These are phyloP conservation scores for Archilochus colubris DNA, from an alignment of 2,113 vertebrate species.

Conservation along the genomic window DNA sequence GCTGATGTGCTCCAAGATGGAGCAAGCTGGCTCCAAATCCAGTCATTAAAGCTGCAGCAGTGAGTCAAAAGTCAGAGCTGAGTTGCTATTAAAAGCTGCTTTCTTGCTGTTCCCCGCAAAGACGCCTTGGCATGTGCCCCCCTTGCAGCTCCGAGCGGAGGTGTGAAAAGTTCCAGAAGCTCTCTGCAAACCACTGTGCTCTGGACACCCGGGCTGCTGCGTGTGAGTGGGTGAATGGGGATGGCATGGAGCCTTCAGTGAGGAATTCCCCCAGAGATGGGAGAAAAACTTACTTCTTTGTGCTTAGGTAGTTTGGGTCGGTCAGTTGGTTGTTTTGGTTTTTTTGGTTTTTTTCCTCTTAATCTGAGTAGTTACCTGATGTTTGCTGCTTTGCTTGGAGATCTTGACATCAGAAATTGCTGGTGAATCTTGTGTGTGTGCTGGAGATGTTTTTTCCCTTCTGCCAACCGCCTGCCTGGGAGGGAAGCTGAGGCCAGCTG, in stretches of 20 bases:
- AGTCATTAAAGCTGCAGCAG: neutral
- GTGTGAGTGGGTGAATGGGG: neutral
- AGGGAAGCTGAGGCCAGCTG: neutral
- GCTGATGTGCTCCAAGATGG: neutral
- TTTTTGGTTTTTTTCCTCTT: neutral
- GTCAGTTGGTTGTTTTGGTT: too few species aligned
- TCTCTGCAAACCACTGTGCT: rapidly evolving
- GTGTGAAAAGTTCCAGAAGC: slow-evolving; percentile 8
- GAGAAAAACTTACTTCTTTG: neutral
- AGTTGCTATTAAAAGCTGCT: slow-evolving; percentile 52
- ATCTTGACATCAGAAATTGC: neutral
- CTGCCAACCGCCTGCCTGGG: neutral
- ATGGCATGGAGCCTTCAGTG: rapidly evolving
- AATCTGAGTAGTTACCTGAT: neutral
- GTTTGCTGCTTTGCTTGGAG: neutral
- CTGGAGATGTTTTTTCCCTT: neutral
- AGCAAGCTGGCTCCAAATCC: rapidly evolving
- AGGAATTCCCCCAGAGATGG: neutral
- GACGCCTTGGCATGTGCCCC: neutral
- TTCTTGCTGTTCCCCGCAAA: slow-evolving; percentile 24
- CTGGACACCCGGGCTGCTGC: neutral
- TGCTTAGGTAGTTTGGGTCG: rapidly evolving
- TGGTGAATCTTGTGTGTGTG: neutral
- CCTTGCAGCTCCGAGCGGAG: neutral
- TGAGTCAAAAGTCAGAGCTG: slow-evolving; percentile 4